Conservation (phyloP, 1,140 invertebrate genomes). For the Drosophila orosa region DNA sequence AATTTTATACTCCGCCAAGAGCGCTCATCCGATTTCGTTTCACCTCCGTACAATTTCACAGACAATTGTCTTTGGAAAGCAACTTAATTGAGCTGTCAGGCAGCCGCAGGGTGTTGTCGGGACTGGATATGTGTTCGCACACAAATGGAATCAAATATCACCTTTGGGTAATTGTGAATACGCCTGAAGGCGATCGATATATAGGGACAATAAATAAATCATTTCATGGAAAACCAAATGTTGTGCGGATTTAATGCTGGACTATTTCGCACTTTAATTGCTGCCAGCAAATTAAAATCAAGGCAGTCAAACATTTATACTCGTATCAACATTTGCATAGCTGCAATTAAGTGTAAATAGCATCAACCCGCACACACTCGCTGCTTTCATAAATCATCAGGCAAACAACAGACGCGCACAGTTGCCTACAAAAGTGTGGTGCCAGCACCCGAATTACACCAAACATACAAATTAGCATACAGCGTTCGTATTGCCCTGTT, state of each 20-base stretch:
- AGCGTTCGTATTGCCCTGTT: conserved; percentile 1
- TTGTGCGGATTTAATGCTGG: background rate
- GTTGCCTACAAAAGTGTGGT: conserved; percentile 17
- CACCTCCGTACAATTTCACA: conserved; percentile 16
- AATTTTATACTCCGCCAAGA: conserved; percentile 18
- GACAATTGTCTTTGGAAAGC: conserved; percentile 34
- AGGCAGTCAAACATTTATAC: conserved; percentile 5
- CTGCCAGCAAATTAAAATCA: conserved; percentile 20
- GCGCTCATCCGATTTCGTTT: background rate
- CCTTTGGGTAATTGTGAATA: conserved; percentile 19
- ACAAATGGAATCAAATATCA: conserved; percentile 28
- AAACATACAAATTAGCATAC: conserved; percentile 31
- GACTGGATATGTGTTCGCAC: background rate
- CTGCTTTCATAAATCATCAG: conserved; percentile 31
- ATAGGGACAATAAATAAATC: background rate
- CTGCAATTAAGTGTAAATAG: conserved; percentile 38
- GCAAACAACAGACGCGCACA: conserved; percentile 15
- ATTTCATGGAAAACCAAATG: background rate
- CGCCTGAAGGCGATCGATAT: conserved; percentile 14
- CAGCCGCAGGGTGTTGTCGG: background rate
- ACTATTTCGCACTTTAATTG: background rate
- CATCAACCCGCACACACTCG: conserved; percentile 10
- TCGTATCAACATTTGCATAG: conserved; percentile 5
- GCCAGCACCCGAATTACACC: conserved; percentile 27
- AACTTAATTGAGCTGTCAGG: conserved; percentile 50